These are phyloP conservation scores for Cerastis leucographa DNA, from an alignment of 2,888 invertebrate species.

Conservation along the genomic window DNA sequence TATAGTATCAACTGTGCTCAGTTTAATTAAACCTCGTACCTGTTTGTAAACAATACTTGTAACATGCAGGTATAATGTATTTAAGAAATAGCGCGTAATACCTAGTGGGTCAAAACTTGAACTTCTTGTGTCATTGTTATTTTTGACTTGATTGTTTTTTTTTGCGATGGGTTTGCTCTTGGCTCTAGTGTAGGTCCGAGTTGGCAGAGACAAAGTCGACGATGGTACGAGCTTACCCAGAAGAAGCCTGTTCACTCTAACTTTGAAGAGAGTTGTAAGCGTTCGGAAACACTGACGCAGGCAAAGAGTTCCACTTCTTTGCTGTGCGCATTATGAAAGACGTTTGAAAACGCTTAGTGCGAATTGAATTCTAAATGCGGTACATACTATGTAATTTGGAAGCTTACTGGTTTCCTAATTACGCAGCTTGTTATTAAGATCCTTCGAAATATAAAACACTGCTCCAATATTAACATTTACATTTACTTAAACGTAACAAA, in stretches of 20 bases:
- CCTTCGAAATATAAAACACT: neutral
- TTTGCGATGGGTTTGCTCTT: too few relatives aligned
- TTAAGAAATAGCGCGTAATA: neutral
- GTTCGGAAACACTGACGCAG: too few relatives aligned
- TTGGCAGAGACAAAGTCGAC: too few relatives aligned
- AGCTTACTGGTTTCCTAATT: neutral
- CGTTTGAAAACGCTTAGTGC: too few relatives aligned
- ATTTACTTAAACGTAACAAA: neutral
- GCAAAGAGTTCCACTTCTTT: too few relatives aligned
- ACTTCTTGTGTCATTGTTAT: neutral
- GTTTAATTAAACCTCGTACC: conserved; percentile 10
- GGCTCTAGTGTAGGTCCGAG: too few relatives aligned
- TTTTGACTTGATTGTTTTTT: too few relatives aligned
- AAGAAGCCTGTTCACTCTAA: too few relatives aligned
- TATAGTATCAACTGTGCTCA: conserved; percentile 4
- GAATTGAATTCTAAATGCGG: neutral
- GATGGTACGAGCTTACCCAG: too few relatives aligned
- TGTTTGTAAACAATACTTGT: conserved; percentile 31
- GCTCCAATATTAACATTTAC: neutral
- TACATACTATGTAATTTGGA: neutral
- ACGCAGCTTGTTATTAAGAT: neutral
- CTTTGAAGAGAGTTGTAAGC: too few relatives aligned
- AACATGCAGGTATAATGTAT: neutral
- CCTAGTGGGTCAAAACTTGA: conserved; percentile 18
- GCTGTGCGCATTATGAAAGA: too few relatives aligned